phyloP scores from a whole-genome alignment of 64 coral and sea anemone genomes.

The Pocillopora damicornis region DNA sequence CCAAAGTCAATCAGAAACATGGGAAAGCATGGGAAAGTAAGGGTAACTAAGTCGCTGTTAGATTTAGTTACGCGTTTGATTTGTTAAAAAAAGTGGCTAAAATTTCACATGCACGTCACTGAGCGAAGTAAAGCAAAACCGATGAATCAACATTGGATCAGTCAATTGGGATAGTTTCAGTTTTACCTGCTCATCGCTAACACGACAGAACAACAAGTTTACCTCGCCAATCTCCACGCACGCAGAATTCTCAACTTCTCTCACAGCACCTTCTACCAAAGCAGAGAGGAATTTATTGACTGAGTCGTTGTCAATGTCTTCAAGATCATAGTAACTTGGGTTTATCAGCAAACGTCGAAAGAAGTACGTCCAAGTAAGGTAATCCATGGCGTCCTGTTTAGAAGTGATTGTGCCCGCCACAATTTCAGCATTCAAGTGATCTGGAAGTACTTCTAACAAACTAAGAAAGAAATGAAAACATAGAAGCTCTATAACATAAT shows the following conservation, averaged over 20 bases:
- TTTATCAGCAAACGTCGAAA: slow-evolving; percentile 94
- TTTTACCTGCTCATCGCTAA: not conserved
- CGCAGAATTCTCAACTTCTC: slow-evolving; percentile 58
- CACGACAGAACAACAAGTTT: not conserved
- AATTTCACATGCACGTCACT: no score
- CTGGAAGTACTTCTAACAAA: slow-evolving; percentile 80
- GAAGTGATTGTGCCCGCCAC: slow-evolving; percentile 89
- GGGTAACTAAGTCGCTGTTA: no score
- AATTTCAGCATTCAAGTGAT: slow-evolving; percentile 96
- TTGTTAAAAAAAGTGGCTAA: no score
- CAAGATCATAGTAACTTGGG: slow-evolving; percentile 87
- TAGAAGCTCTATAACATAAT: not conserved
- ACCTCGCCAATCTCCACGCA: slow-evolving; percentile 87
- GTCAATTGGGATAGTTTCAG: no score
- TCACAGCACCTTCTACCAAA: slow-evolving; percentile 68
- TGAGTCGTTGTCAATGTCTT: slow-evolving; percentile 58
- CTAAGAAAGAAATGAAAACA: slow-evolving; percentile 15
- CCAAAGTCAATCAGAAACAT: no score
- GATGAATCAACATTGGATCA: no score
- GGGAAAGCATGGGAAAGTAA: no score
- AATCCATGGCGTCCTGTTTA: slow-evolving; percentile 99
- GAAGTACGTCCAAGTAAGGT: slow-evolving; percentile 98
- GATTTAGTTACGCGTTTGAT: no score
- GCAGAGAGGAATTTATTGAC: slow-evolving; percentile 76
- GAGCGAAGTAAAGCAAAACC: no score